A percentile compares a stretch with the other conserved stretches of the same genome.
phyloP scores from a whole-genome alignment of 2,888 invertebrate species.

The Hofmannophila pseudospretella region DNA sequence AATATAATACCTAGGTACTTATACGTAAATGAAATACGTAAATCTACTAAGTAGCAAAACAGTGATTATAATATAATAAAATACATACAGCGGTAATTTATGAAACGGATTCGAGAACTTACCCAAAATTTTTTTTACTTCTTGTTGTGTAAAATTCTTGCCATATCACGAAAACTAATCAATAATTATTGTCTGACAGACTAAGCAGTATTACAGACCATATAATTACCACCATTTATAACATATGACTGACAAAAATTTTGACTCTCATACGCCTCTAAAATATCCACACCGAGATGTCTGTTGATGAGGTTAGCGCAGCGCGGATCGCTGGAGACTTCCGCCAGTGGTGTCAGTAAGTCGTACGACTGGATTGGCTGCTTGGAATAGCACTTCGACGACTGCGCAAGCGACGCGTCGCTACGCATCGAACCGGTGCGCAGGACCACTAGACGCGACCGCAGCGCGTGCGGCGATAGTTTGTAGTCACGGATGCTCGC shows the following conservation, averaged over 20 bases:
- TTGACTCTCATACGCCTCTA: conserved; percentile 22
- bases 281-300: conserved; percentile 26
- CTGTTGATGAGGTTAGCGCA: conserved; percentile 35
- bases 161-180: too few species aligned
- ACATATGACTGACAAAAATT: conserved; percentile 28
- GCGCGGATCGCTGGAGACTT: conserved; percentile 24
- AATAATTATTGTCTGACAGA: too few species aligned
- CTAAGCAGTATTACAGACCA: too few species aligned
- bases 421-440: conserved; percentile 13
- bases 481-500: conserved; percentile 21
- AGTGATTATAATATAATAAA: too few species aligned
- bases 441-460: conserved; percentile 33
- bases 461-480: conserved; percentile 17
- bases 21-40: too few species aligned
- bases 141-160: too few species aligned
- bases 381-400: conserved; percentile 27
- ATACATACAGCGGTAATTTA: too few species aligned
- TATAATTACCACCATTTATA: background rate
- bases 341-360: conserved; percentile 24
- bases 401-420: background rate
- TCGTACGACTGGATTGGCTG: conserved; percentile 25
- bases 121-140: too few species aligned
- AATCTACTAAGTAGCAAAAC: too few species aligned
- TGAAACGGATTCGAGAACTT: too few species aligned
- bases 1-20: too few species aligned